A percentile compares a stretch with the other conserved stretches of the same genome.
phyloP scores from a whole-genome alignment of 2,888 invertebrate genomes.

The Tridacna gigas region DNA sequence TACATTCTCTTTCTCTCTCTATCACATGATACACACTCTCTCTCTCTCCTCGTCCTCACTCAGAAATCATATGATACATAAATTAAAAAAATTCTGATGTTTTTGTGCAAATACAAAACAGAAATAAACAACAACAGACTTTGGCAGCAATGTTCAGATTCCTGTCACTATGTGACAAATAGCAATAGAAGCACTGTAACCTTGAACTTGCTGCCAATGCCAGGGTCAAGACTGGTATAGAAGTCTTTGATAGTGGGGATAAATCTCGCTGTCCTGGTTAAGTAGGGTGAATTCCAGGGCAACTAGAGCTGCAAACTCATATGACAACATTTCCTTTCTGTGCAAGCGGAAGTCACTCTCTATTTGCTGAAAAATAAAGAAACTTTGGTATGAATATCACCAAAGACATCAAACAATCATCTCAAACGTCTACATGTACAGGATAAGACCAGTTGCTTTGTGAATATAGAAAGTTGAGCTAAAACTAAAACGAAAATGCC shows the following conservation, averaged over 20 bases:
- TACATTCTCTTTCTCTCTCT: too few species aligned
- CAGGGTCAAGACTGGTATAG: conserved; percentile 93
- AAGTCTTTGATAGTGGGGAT: conserved; percentile 97
- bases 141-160: conserved; percentile 4
- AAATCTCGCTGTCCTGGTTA: conserved; percentile 95
- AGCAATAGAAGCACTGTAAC: neutral
- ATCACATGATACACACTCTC: too few species aligned
- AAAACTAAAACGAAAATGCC: too few species aligned
- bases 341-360: conserved; percentile 96
- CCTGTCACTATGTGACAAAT: neutral
- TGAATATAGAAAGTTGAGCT: too few species aligned
- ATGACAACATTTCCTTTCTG: conserved; percentile 94
- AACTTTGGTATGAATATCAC: too few species aligned
- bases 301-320: conserved; percentile 97
- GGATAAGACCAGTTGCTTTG: too few species aligned
- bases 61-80: too few species aligned
- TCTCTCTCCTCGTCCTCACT: too few species aligned
- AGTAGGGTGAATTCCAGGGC: conserved; percentile 97
- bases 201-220: conserved; percentile 15
- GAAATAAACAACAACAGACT: neutral
- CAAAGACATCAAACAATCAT: too few species aligned
- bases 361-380: conserved; percentile 89
- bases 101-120: neutral
- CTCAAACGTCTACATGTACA: too few species aligned
- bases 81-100: too few species aligned